A percentile compares a stretch with the other conserved stretches of the same genome.
These are phyloP conservation scores for Delphinapterus leucas DNA, from an alignment of 2,113 vertebrate species.

Conservation along the genomic window DNA sequence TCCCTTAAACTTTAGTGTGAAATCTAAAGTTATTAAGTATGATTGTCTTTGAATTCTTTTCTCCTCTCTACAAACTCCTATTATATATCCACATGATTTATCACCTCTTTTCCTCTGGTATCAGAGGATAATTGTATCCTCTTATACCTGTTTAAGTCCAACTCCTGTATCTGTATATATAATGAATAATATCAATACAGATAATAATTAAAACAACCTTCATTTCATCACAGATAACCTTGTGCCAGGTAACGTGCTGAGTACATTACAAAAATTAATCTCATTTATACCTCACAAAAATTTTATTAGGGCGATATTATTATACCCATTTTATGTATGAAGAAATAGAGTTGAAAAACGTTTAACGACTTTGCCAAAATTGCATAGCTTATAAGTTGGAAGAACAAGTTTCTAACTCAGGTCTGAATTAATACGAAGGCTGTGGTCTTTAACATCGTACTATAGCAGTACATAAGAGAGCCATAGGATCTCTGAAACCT, in stretches of 20 bases:
- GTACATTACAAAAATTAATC: background rate
- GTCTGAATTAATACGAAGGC: background rate
- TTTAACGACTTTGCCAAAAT: background rate
- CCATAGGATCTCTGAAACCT: background rate
- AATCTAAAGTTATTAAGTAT: background rate
- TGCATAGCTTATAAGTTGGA: background rate
- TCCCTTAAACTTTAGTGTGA: background rate
- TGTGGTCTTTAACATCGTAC: background rate
- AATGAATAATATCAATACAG: background rate
- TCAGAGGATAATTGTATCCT: background rate
- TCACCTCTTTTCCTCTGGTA: background rate
- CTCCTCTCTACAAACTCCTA: background rate
- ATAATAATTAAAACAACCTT: background rate
- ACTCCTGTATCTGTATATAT: background rate
- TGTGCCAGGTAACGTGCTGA: background rate
- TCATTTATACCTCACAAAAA: background rate
- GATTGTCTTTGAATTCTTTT: background rate
- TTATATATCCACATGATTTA: background rate
- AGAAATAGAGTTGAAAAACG: background rate
- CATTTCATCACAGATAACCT: background rate
- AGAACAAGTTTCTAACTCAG: background rate
- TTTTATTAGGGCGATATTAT: background rate
- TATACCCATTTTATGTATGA: background rate
- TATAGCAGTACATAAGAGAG: background rate
- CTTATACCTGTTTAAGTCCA: background rate